Conservation (phyloP, 1,140 invertebrate species). For the Metopolophium dirhodum region DNA sequence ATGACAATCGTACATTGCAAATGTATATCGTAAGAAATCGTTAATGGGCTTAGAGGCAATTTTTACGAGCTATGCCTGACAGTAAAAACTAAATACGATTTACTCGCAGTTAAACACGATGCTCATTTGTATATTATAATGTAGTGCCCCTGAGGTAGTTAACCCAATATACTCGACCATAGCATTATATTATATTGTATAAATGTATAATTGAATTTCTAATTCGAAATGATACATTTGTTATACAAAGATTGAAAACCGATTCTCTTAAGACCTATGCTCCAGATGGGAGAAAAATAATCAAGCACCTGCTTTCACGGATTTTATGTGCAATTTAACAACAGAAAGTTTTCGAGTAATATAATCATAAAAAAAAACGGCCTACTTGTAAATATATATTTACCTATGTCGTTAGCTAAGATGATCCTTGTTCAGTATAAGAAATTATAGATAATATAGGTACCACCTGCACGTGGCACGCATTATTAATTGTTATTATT, state of each 20-base stretch:
- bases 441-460: background rate
- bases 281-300: background rate
- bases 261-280: background rate
- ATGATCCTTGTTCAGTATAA: background rate
- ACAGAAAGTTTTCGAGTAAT: background rate
- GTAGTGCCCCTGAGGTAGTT: background rate
- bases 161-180: background rate
- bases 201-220: conserved; percentile 12
- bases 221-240: background rate
- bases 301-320: background rate
- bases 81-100: conserved; percentile 5
- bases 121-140: background rate
- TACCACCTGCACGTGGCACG: background rate
- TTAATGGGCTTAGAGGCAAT: background rate
- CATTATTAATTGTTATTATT: background rate
- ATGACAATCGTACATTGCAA: background rate
- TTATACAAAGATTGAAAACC: background rate
- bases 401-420: background rate
- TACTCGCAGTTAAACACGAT: background rate
- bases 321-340: conserved; percentile 18
- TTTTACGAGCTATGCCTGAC: background rate
- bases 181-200: background rate
- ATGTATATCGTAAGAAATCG: background rate
- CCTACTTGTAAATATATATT: background rate
- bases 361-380: background rate